Conservation (phyloP, 2,113 vertebrate genomes). For the Sylvilagus bachmani region DNA sequence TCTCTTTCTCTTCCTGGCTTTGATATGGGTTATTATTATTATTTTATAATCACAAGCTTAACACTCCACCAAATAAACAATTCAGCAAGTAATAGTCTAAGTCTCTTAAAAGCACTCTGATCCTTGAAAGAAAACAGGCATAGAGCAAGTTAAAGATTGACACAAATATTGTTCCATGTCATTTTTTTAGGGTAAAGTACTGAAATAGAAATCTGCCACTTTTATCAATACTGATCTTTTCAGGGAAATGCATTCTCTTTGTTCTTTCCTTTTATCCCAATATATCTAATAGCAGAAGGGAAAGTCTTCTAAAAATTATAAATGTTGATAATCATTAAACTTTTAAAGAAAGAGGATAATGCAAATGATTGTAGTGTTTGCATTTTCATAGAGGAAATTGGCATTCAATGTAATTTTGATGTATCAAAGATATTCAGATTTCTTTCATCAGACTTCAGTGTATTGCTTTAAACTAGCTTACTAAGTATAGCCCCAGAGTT, state of each 20-base stretch:
- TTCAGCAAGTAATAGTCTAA: not conserved
- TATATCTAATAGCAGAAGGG: not conserved
- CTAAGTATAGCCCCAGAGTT: constrained; percentile 16
- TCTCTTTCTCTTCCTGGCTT: not conserved
- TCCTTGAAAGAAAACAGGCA: not conserved
- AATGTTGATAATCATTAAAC: constrained; percentile 13
- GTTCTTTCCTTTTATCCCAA: not conserved
- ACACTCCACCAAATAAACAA: too few relatives aligned
- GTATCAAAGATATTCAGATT: not conserved
- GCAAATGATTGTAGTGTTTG: not conserved
- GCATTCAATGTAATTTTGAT: not conserved
- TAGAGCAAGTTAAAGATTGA: not conserved
- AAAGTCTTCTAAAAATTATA: not conserved
- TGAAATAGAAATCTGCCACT: not conserved
- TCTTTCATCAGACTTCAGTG: not conserved
- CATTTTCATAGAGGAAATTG: not conserved
- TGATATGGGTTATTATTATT: not conserved
- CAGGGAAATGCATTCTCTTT: not conserved
- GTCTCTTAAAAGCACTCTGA: not conserved
- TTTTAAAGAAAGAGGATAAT: not conserved
- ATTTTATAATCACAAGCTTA: too few relatives aligned
- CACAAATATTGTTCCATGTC: not conserved
- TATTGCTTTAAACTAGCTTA: constrained; percentile 19
- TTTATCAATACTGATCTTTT: not conserved
- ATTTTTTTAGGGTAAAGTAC: not conserved